Percentiles rank a stretch among this genome's conserved stretches.
Conservation (phyloP, 2,113 vertebrate species). For the Herpetotheres cachinnans region DNA sequence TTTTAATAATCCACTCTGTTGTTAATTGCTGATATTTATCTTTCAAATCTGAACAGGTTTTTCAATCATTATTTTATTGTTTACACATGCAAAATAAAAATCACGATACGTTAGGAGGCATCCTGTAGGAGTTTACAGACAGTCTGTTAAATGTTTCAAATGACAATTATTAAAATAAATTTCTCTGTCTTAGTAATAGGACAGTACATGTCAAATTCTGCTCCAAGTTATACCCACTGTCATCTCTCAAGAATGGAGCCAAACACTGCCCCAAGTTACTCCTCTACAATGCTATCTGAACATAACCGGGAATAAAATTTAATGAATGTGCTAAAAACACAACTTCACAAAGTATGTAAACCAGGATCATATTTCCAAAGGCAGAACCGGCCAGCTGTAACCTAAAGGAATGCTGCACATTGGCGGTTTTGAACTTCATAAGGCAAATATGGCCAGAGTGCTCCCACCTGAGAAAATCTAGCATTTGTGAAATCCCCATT, state of each 20-base stretch:
- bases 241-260: background rate
- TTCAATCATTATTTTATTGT: background rate
- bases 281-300: background rate
- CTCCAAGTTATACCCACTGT: background rate
- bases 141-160: background rate
- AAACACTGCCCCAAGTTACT: background rate
- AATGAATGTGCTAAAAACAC: background rate
- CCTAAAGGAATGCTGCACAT: background rate
- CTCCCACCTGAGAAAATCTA: background rate
- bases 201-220: background rate
- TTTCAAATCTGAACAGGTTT: background rate
- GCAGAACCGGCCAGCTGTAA: background rate
- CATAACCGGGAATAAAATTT: background rate
- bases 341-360: background rate
- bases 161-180: background rate
- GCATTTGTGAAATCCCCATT: background rate
- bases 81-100: background rate
- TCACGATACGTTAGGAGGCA: fast-evolving
- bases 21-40: background rate
- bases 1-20: background rate
- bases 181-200: background rate
- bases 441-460: background rate
- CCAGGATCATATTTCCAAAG: background rate
- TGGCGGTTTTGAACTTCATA: background rate
- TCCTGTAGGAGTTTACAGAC: background rate